Percentiles rank a stretch among this genome's conserved stretches.
These are phyloP conservation scores for Eupithecia pulchellata DNA, from an alignment of 2,888 invertebrate species.

Conservation along the genomic window DNA sequence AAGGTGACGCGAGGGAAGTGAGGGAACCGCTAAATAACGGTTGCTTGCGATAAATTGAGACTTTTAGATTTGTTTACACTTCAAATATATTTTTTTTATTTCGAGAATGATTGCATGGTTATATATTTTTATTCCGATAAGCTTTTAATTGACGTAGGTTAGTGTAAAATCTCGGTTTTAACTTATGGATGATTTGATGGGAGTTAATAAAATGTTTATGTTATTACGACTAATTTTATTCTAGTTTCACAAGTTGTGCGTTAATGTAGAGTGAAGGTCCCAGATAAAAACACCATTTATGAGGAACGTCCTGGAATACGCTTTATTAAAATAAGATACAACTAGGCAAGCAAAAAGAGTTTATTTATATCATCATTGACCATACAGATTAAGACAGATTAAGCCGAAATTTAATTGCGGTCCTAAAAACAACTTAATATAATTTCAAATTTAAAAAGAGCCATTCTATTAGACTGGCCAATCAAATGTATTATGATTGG, in stretches of 20 bases:
- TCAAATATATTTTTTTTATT: constrained; percentile 45
- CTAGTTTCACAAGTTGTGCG: neutral
- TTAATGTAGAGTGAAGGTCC: neutral
- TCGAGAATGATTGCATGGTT: constrained; percentile 31
- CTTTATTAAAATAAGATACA: neutral
- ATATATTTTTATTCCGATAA: constrained; percentile 44
- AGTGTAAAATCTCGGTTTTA: neutral
- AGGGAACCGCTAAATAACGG: constrained; percentile 53
- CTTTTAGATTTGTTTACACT: constrained; percentile 53
- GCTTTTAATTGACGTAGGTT: constrained; percentile 31
- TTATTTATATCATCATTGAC: neutral
- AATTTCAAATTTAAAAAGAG: neutral
- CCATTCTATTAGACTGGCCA: neutral
- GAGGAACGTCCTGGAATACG: neutral
- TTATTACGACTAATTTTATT: neutral
- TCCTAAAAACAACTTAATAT: neutral
- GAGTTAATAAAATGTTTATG: constrained; percentile 1
- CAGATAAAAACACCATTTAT: neutral
- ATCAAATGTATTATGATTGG: neutral
- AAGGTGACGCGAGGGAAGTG: constrained; percentile 50
- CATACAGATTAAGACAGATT: too few relatives aligned
- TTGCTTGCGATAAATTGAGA: constrained; percentile 53
- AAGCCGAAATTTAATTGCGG: neutral
- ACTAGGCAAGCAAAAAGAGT: neutral
- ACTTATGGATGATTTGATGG: neutral